Conservation (phyloP, 37 sponge, comb jelly and placozoan species). For the Chondrilla cf. caribensis region DNA sequence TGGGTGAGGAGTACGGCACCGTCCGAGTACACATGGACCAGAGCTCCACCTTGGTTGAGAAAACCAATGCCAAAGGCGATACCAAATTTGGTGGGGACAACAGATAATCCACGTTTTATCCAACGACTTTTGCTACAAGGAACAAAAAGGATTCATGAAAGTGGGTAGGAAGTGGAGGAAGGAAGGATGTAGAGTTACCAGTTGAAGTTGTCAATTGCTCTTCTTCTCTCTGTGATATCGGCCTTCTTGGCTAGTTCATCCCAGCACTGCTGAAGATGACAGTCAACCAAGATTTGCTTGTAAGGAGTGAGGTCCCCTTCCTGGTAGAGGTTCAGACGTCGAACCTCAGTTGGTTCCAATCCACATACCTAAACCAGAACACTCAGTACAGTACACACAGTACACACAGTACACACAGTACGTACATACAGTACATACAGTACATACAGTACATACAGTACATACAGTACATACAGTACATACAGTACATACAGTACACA, state of each 20-base stretch:
- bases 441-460: neutral
- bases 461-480: neutral
- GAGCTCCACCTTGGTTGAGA: conserved; percentile 71
- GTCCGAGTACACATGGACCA: conserved; percentile 77
- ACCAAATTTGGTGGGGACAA: conserved; percentile 81
- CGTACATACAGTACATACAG: neutral
- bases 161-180: neutral
- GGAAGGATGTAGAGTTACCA: conserved; percentile 29
- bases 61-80: conserved; percentile 53
- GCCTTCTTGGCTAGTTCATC: conserved; percentile 40
- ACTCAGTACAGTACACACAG: neutral
- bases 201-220: conserved; percentile 55
- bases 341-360: conserved; percentile 37
- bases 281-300: conserved; percentile 34
- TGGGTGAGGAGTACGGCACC: conserved; percentile 81
- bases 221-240: conserved; percentile 26
- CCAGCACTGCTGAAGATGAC: conserved; percentile 71
- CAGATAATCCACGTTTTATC: conserved; percentile 73
- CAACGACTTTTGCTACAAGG: conserved; percentile 47
- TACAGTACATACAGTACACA: neutral
- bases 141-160: neutral
- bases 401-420: neutral
- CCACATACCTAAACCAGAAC: neutral
- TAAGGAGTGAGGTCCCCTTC: conserved; percentile 63
- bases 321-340: conserved; percentile 53